Percentiles rank a stretch among this genome's conserved stretches.
Evolutionary conservation across 1,140 invertebrate genomes (phyloP).

Genomic region (Lepidurus arcticus): DNA sequence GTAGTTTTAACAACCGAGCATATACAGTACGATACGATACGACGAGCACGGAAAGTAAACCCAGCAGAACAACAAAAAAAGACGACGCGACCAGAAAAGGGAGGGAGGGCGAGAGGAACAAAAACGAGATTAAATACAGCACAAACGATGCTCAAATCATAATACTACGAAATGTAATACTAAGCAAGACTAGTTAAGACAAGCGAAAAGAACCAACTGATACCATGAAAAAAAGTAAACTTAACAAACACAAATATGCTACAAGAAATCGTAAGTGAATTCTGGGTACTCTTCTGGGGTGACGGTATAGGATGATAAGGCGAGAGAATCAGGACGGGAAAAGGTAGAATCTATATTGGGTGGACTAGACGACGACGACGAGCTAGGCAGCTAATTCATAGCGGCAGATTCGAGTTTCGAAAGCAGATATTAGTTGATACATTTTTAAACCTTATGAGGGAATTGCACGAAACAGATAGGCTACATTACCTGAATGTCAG

Average conservation of each 20-base stretch:
- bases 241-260: conserved; percentile 43
- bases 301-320: conserved; percentile 48
- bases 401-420: background rate
- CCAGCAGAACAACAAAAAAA: background rate
- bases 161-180: background rate
- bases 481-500: conserved; percentile 73
- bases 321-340: conserved; percentile 34
- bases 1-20: conserved; percentile 2
- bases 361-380: background rate
- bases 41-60: background rate
- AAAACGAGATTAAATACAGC: conserved; percentile 11
- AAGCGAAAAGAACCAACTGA: conserved; percentile 25
- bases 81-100: background rate
- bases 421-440: no score
- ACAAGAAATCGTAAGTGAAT: conserved; percentile 44
- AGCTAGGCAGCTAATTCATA: conserved; percentile 10
- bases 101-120: background rate
- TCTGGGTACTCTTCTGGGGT: conserved; percentile 49
- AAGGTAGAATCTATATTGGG: conserved; percentile 23
- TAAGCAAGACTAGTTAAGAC: conserved; percentile 33
- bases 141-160: conserved; percentile 7
- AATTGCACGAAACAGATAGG: background rate
- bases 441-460: background rate
- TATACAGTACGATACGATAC: conserved; percentile 17
- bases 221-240: background rate